Percentiles rank a stretch among this genome's conserved stretches.
phyloP scores from a whole-genome alignment of 2,113 vertebrate species.

The Cottus gobio region DNA sequence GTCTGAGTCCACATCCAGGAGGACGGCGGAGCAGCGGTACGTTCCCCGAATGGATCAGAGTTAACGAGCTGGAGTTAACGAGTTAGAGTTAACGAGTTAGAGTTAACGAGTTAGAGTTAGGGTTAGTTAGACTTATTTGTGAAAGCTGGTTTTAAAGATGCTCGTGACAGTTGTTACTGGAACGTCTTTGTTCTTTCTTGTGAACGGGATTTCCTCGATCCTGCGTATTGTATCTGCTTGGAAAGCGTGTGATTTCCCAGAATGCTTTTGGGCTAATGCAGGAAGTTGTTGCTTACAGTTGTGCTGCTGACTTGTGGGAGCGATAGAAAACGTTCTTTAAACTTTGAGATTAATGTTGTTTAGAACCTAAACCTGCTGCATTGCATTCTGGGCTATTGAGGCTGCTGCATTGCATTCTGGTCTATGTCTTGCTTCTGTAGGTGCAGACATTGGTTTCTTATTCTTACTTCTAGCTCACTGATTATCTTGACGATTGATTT shows the following conservation, averaged over 20 bases:
- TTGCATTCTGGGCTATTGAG: too few species aligned
- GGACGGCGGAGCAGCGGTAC: constrained; percentile 33
- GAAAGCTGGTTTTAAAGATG: background rate
- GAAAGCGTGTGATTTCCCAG: background rate
- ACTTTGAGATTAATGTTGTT: too few species aligned
- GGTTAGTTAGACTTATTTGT: background rate
- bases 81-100: background rate
- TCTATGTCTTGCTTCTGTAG: background rate
- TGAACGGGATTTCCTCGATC: too few species aligned
- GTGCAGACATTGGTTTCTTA: background rate
- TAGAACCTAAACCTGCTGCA: too few species aligned
- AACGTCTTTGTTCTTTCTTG: too few species aligned
- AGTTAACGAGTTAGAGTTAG: too few species aligned
- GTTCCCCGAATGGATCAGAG: background rate
- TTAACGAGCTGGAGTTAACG: background rate
- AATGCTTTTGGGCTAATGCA: background rate
- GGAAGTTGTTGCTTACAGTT: background rate
- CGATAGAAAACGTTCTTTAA: background rate
- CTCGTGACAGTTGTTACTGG: too few species aligned
- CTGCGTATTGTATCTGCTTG: too few species aligned
- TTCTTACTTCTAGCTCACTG: background rate
- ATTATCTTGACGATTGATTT: too few species aligned
- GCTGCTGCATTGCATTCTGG: background rate
- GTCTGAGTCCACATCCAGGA: constrained; percentile 22
- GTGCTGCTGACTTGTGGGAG: background rate